Evolutionary conservation across 1,140 invertebrate species (phyloP).

Genomic region (Atta texana): DNA sequence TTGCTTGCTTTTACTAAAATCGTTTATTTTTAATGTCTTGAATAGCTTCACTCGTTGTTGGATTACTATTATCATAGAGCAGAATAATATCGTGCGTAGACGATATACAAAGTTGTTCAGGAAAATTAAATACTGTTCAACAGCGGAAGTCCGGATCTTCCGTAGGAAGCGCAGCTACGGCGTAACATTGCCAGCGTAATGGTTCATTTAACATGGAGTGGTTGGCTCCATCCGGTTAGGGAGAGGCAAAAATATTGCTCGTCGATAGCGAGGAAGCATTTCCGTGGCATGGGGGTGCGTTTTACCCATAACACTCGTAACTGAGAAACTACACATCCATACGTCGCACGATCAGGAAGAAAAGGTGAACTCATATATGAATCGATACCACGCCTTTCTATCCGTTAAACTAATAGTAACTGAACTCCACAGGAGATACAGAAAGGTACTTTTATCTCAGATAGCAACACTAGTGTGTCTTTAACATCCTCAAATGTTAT

Average conservation of each 20-base stretch:
- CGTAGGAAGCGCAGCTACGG: constrained; percentile 65
- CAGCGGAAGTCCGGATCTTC: constrained; percentile 70
- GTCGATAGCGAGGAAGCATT: constrained; percentile 66
- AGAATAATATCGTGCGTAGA: background rate
- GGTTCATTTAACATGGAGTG: constrained; percentile 73
- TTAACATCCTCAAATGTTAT: background rate
- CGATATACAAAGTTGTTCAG: constrained; percentile 4
- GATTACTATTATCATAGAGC: constrained; percentile 10
- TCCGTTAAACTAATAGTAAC: constrained; percentile 41
- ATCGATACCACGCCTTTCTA: constrained; percentile 28
- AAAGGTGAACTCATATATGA: constrained; percentile 21
- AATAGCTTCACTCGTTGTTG: background rate
- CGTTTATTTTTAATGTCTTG: background rate
- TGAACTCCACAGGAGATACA: background rate
- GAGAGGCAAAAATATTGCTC: constrained; percentile 73
- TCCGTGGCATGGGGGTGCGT: constrained; percentile 51
- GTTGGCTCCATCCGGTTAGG: constrained; percentile 72
- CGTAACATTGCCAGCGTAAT: constrained; percentile 67
- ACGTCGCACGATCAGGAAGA: background rate
- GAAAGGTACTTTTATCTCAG: background rate
- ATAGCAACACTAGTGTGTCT: background rate
- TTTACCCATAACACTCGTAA: constrained; percentile 56
- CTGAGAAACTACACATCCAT: constrained; percentile 15
- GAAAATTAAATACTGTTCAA: constrained; percentile 72
- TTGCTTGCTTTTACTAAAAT: background rate